These are phyloP conservation scores for Spinus olivaceus DNA, from an alignment of 2,797 vertebrate genomes.

Conservation along the genomic window DNA sequence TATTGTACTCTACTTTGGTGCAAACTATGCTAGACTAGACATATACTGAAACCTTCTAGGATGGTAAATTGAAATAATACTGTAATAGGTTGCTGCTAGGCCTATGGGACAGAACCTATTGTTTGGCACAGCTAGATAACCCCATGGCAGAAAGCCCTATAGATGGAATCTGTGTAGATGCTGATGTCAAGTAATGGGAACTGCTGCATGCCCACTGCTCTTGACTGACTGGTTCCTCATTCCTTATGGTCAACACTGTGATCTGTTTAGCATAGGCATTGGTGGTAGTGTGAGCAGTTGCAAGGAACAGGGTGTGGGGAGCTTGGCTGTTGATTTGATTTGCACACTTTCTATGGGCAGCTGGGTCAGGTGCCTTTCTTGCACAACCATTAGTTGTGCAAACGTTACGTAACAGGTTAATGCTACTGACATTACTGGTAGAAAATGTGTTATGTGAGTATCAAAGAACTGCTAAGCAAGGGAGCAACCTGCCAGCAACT, in stretches of 20 bases:
- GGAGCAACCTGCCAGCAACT: not conserved
- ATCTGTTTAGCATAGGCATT: not conserved
- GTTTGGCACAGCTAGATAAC: not conserved
- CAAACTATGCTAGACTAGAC: not conserved
- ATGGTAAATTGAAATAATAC: not conserved
- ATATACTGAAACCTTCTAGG: not conserved
- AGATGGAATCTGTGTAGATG: not conserved
- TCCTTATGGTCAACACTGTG: not conserved
- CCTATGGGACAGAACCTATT: not conserved
- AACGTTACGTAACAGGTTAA: not conserved
- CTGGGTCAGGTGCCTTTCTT: not conserved
- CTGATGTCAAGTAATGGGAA: not conserved
- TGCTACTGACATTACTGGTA: not conserved
- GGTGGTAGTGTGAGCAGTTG: not conserved
- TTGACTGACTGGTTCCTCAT: not conserved
- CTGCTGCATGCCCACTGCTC: not conserved
- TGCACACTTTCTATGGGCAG: not conserved
- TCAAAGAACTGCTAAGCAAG: not conserved
- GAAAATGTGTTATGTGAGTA: not conserved
- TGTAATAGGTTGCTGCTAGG: not conserved
- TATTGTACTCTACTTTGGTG: not conserved
- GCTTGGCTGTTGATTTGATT: not conserved
- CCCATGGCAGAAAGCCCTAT: not conserved
- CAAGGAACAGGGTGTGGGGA: not conserved
- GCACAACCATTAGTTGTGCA: not conserved